Percentiles rank a stretch among this genome's conserved stretches.
These are phyloP conservation scores for Pandemis corylana DNA, from an alignment of 2,888 invertebrate genomes.

Conservation along the genomic window DNA sequence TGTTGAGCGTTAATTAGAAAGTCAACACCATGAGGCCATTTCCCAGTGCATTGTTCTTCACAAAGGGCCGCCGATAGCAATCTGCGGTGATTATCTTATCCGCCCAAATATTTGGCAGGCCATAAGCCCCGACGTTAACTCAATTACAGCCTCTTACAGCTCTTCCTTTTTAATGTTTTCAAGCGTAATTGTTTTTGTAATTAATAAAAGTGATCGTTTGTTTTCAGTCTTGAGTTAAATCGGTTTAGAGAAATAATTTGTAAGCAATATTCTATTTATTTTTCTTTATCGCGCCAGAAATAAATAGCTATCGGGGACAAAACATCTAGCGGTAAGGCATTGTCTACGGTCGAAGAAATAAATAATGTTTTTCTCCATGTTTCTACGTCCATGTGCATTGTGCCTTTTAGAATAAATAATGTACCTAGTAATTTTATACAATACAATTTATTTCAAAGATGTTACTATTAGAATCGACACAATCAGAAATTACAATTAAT, in stretches of 20 bases:
- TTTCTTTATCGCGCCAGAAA: not conserved
- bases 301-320: too few species aligned
- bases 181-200: slow-evolving; percentile 24
- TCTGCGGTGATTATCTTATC: slow-evolving; percentile 47
- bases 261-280: not conserved
- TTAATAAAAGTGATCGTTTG: slow-evolving; percentile 10
- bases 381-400: too few species aligned
- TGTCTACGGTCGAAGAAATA: too few species aligned
- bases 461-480: not conserved
- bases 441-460: not conserved
- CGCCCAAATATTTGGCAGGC: slow-evolving; percentile 37
- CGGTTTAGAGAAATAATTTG: not conserved
- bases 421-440: too few species aligned
- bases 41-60: slow-evolving; percentile 45
- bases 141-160: slow-evolving; percentile 20
- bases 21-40: slow-evolving; percentile 46
- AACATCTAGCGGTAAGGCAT: too few species aligned
- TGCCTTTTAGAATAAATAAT: too few species aligned
- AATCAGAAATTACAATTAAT: not conserved
- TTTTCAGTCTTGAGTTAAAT: not conserved
- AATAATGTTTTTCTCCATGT: too few species aligned
- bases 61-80: slow-evolving; percentile 46
- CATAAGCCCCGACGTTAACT: slow-evolving; percentile 29
- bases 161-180: slow-evolving; percentile 22
- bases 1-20: slow-evolving; percentile 46